Conservation (phyloP, 2,797 vertebrate species). For the Enteromius afrohamiltoni region DNA sequence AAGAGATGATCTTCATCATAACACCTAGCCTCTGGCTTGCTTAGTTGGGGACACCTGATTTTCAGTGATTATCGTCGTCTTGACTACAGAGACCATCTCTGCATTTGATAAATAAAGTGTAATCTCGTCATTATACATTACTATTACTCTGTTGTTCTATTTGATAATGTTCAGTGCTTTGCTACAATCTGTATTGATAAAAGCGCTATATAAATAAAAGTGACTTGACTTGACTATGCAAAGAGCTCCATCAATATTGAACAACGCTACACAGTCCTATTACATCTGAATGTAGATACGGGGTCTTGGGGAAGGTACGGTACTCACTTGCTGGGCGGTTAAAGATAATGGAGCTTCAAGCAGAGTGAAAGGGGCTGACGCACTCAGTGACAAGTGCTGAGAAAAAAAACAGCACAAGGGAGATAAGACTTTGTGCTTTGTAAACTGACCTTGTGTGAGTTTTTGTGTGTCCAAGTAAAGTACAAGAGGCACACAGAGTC, state of each 20-base stretch:
- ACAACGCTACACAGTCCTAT: slow-evolving; percentile 3
- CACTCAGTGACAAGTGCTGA: slow-evolving; percentile 21
- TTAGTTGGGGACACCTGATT: too few relatives aligned
- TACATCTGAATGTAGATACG: slow-evolving; percentile 33
- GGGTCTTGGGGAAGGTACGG: slow-evolving; percentile 6
- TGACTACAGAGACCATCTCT: too few relatives aligned
- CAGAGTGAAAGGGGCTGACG: neutral
- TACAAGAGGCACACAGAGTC: slow-evolving; percentile 24
- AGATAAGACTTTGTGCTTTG: slow-evolving; percentile 71
- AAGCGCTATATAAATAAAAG: too few relatives aligned
- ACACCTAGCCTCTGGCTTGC: too few relatives aligned
- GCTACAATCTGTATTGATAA: too few relatives aligned
- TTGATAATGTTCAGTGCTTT: too few relatives aligned
- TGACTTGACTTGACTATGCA: too few relatives aligned
- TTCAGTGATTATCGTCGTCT: too few relatives aligned
- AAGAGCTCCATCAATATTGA: slow-evolving; percentile 29
- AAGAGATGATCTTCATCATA: too few relatives aligned
- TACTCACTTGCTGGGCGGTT: slow-evolving; percentile 32
- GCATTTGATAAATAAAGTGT: too few relatives aligned
- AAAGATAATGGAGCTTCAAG: slow-evolving; percentile 47
- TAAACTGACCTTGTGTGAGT: slow-evolving; percentile 68
- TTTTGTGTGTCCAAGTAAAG: slow-evolving; percentile 51
- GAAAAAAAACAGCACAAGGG: slow-evolving; percentile 29
- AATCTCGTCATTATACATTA: too few relatives aligned
- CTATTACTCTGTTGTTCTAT: too few relatives aligned